A percentile compares a stretch with the other conserved stretches of the same genome.
These are phyloP conservation scores for Phytoseiulus persimilis DNA, from an alignment of 2,888 invertebrate species.

Conservation along the genomic window DNA sequence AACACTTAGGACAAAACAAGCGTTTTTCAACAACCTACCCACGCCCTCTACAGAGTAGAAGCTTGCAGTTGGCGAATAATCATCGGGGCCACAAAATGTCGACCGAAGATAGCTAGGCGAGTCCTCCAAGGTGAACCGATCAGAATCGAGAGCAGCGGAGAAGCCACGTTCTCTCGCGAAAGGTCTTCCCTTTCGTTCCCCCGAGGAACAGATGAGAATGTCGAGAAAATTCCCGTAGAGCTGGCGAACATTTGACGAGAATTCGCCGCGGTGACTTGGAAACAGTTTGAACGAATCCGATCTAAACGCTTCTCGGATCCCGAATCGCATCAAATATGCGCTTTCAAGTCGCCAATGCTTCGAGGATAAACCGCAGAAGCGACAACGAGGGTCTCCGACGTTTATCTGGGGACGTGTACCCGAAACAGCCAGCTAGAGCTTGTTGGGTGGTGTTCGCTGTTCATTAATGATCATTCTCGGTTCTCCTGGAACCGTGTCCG, in stretches of 20 bases:
- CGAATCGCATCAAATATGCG: not conserved
- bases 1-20: not conserved
- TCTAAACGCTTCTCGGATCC: not conserved
- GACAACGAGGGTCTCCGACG: not conserved
- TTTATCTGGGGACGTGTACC: not conserved
- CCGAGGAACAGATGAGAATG: no score
- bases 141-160: no score
- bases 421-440: not conserved
- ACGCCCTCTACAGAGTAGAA: not conserved
- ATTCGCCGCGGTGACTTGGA: no score
- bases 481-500: not conserved
- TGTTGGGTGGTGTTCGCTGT: not conserved
- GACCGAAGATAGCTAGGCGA: no score
- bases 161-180: no score
- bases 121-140: no score
- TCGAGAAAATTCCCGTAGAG: no score
- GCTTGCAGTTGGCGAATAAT: not conserved
- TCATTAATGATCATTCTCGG: not conserved
- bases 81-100: not conserved
- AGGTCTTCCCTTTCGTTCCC: no score
- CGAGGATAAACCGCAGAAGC: not conserved
- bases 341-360: not conserved
- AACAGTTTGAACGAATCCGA: not conserved
- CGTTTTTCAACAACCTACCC: not conserved
- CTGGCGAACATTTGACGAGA: no score